Evolutionary conservation across 2,797 vertebrate genomes (phyloP).

Genomic region (Hippoglossus hippoglossus): DNA sequence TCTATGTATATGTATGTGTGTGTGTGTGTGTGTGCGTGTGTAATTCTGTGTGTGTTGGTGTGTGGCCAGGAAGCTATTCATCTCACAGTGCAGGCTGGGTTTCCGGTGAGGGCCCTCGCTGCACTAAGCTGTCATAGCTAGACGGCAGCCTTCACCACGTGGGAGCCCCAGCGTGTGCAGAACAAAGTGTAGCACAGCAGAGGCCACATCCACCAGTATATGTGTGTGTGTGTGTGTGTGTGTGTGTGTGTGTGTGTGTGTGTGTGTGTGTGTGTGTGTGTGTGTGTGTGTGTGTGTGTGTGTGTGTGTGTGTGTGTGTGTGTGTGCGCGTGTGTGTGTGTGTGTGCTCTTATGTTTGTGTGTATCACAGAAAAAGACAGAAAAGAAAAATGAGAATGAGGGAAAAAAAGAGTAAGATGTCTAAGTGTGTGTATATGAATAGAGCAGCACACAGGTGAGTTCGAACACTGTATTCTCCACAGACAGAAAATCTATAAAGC

Average conservation of each 20-base stretch:
- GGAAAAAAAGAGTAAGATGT: constrained; percentile 7
- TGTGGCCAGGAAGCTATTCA: constrained; percentile 80
- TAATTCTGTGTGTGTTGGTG: constrained; percentile 41
- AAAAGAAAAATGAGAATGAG: constrained; percentile 40
- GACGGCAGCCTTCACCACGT: constrained; percentile 71
- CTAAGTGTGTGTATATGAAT: constrained; percentile 36
- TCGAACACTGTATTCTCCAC: constrained; percentile 68
- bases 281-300: constrained; percentile 17
- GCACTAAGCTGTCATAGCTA: constrained; percentile 70
- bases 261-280: constrained; percentile 6
- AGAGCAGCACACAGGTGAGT: constrained; percentile 70
- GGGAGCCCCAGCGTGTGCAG: constrained; percentile 68
- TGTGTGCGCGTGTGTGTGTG: constrained; percentile 18
- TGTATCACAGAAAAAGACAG: constrained; percentile 37
- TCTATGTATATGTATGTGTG: constrained; percentile 33
- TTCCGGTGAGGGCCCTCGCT: constrained; percentile 77
- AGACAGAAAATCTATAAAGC: constrained; percentile 79
- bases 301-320: constrained; percentile 6
- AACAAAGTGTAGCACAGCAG: constrained; percentile 61
- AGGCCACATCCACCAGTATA: constrained; percentile 67
- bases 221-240: too few relatives aligned
- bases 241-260: constrained; percentile 22
- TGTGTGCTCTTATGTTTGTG: constrained; percentile 23
- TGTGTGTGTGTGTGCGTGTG: constrained; percentile 18
- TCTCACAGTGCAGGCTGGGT: constrained; percentile 72